Base-by-base conservation (phyloP, 2,797 vertebrate species). In the Linurgus olivaceus region DNA sequence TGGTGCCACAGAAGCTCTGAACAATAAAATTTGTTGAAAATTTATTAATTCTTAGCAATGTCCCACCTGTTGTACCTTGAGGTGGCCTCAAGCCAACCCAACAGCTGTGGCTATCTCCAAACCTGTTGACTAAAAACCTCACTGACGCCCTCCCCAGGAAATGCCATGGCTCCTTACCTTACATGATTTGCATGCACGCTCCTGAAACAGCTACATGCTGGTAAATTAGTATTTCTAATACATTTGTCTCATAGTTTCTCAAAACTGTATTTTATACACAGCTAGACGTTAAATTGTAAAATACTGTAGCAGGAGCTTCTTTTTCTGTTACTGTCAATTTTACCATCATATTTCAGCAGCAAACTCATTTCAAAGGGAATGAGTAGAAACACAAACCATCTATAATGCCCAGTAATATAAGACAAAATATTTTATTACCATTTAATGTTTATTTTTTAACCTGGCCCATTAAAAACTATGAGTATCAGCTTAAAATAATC, bases 51-150 rank as follows among this genome's bases (percentile, higher is more conserved):
- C 47, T 68, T 40, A 71, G 29, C 6, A 6, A 51, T 55, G 37
- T 45, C 40, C 61, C 75, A 96, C 89, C 59, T 91, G 94, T 91
- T 82, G 78, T 40, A 93, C 86, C 58, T 65, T n/a, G 65, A 77
- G 65, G 54, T 94, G 92, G 91, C 84, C 50, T 78, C 65, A 89
- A 80, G 94, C 92, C 95, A 96, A 89, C 96, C 97, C 65, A 86
- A 88, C 98, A 98, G 97, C 98, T 97, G 98, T 97, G 98, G 98
- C 98, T 98, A 95, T 58, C 84, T 13, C 51, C 70, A 94, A 93
- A 89, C 40, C 66, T 35, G 65, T 71, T 12, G 1, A 75, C 52
- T 91, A 17, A 88, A 95, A 78, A 71, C 40, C 57, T 82, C 80
- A 80, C 4, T 37, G 61, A 96, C 71, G 74, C 72, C 68, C 74